phyloP scores from a whole-genome alignment of 2,113 vertebrate species.

The Halcyon senegalensis region DNA sequence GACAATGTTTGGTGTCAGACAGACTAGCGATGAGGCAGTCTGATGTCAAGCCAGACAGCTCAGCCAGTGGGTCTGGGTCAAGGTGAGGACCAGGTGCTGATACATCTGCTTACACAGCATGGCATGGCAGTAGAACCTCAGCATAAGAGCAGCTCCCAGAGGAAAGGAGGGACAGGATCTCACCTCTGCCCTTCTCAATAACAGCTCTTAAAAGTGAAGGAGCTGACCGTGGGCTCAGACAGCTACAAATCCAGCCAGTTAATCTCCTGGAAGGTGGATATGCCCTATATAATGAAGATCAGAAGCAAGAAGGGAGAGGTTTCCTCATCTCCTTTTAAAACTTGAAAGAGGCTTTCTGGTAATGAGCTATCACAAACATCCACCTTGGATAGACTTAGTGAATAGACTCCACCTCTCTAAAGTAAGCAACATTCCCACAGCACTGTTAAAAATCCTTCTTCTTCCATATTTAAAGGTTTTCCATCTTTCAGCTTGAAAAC shows the following conservation, averaged over 20 bases:
- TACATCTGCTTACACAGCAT: not conserved
- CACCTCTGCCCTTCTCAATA: not conserved
- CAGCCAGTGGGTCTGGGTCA: not conserved
- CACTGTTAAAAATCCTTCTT: fast-evolving
- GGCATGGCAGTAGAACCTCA: not conserved
- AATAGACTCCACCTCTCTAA: not conserved
- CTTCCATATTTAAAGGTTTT: not conserved
- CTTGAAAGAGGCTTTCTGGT: not conserved
- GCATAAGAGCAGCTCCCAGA: not conserved
- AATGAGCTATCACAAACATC: not conserved
- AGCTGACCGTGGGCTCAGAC: not conserved
- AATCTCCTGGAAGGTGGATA: not conserved
- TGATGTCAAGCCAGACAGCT: not conserved
- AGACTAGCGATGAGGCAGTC: not conserved
- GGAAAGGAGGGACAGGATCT: not conserved
- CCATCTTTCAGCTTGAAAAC: not conserved
- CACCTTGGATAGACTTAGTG: not conserved
- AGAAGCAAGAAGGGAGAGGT: not conserved
- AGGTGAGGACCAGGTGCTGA: not conserved
- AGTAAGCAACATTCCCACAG: not conserved
- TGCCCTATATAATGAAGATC: not conserved
- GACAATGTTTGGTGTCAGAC: not conserved
- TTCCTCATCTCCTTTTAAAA: not conserved
- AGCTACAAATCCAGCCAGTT: not conserved
- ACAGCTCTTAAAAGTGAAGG: not conserved